Conservation (phyloP, 2,113 vertebrate genomes). For the Beaufortia kweichowensis region DNA sequence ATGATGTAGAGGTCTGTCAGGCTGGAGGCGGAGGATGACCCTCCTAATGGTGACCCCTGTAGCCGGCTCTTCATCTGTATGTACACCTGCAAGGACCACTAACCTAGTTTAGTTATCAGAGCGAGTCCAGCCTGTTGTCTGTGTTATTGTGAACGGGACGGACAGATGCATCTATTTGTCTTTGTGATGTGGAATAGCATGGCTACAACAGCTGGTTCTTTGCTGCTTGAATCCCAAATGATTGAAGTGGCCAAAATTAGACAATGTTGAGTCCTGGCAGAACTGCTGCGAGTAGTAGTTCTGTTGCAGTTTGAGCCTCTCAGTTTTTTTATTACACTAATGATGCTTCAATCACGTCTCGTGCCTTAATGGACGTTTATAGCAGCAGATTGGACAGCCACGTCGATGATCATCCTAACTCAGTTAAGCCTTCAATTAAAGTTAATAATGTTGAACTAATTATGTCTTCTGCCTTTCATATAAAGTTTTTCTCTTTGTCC, state of each 20-base stretch:
- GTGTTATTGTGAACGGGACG: neutral
- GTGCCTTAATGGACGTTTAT: neutral
- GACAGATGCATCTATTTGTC: slow-evolving; percentile 48
- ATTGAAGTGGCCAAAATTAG: slow-evolving; percentile 34
- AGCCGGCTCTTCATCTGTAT: slow-evolving; percentile 42
- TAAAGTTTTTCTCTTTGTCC: neutral
- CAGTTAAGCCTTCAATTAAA: neutral
- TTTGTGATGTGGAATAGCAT: slow-evolving; percentile 27
- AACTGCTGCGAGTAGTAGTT: neutral
- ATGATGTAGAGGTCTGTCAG: slow-evolving; percentile 61
- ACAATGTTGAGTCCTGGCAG: neutral
- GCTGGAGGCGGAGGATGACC: slow-evolving; percentile 45
- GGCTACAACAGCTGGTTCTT: slow-evolving; percentile 14
- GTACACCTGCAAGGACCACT: slow-evolving; percentile 54
- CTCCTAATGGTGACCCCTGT: slow-evolving; percentile 48
- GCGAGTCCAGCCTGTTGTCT: neutral
- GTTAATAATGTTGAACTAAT: slow-evolving; percentile 16
- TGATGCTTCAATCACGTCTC: neutral
- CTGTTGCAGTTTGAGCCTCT: slow-evolving; percentile 11
- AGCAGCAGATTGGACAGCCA: neutral
- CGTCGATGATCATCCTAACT: neutral
- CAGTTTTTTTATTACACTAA: neutral
- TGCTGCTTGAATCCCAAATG: slow-evolving; percentile 38
- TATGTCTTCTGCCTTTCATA: neutral
- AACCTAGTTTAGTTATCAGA: slow-evolving; percentile 52